Evolutionary conservation across 2,888 invertebrate species (phyloP), one percentile per base, ranked within the genome.

Genomic region (Helleia helle): DNA sequence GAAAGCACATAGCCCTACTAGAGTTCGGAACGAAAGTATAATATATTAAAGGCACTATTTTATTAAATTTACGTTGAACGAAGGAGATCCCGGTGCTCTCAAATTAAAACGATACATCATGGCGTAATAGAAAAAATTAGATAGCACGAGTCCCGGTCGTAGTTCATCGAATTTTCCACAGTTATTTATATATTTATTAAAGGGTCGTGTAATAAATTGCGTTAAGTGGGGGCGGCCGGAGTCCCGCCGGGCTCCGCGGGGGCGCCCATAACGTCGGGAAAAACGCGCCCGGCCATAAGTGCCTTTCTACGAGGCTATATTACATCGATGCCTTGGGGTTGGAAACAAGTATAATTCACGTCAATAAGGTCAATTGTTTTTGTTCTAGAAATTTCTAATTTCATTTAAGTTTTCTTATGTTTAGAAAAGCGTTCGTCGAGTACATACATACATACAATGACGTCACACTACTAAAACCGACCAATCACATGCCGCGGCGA

Each of bases 121-220:
- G 34, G 34, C 26, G 8, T 38, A 22, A 25, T 31, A 31, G 25
- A 38, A 28, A 43, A 44, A 43, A 37, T 26, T 36, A 30, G 34
- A 38, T 25, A 45, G 36, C 65, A 65, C 68, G 67, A 65, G 65
- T 59, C 51, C 51, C 43, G 63, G 70, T 62, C 71, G 67, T 81
- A 72, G 81, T 74, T 81, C 73, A 83, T 80, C 74, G 80, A 84
- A 83, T 83, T 83, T 81, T 80, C 81, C 65, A 73, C 63, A 65
- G 69, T 72, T 80, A 79, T 81, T 81, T 80, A 83, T 80, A 77
- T 81, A 80, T 83, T 84, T 84, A 84, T 83, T 83, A 81, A 83
- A 72, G 80, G 80, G 73, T 71, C 73, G 64, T 59, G 69, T 67
- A 75, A 84, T 84, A 84, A 83, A 84, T 84, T 83, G 81, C 68